Evolutionary conservation across 1,140 invertebrate genomes (phyloP).

Genomic region (Macrosteles quadrilineatus): DNA sequence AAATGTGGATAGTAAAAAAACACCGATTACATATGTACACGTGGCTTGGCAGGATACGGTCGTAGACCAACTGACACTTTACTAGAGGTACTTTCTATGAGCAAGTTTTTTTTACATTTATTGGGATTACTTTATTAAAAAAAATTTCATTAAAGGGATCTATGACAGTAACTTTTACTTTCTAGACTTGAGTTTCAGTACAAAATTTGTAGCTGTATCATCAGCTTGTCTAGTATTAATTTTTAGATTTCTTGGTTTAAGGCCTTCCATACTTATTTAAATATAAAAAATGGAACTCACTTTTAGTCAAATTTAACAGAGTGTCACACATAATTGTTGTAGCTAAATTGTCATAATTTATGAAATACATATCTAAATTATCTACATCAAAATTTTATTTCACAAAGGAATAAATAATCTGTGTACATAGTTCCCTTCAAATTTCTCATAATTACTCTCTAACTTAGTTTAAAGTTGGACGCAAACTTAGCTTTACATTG

Average conservation of each 20-base stretch:
- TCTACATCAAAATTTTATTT: not conserved
- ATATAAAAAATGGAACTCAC: not conserved
- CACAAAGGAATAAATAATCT: not conserved
- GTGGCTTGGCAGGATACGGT: constrained; percentile 15
- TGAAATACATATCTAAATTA: not conserved
- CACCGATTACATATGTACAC: constrained; percentile 6
- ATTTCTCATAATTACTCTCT: not conserved
- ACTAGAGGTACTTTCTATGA: not conserved
- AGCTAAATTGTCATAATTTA: not conserved
- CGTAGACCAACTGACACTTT: not conserved
- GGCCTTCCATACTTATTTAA: not conserved
- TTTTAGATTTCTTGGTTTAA: too few relatives aligned
- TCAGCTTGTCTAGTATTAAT: too few relatives aligned
- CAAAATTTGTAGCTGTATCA: not conserved
- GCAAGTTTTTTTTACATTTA: constrained; percentile 11
- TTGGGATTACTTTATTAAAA: not conserved
- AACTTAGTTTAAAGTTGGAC: not conserved
- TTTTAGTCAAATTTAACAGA: not conserved
- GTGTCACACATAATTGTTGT: not conserved
- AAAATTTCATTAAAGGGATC: constrained; percentile 6
- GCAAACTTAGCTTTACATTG: not conserved
- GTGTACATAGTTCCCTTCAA: constrained; percentile 17
- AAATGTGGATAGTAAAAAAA: constrained; percentile 4
- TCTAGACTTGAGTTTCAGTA: not conserved
- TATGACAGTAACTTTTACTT: not conserved